Evolutionary conservation across 2,888 invertebrate genomes (phyloP).

Genomic region (Spisula subtruncata): DNA sequence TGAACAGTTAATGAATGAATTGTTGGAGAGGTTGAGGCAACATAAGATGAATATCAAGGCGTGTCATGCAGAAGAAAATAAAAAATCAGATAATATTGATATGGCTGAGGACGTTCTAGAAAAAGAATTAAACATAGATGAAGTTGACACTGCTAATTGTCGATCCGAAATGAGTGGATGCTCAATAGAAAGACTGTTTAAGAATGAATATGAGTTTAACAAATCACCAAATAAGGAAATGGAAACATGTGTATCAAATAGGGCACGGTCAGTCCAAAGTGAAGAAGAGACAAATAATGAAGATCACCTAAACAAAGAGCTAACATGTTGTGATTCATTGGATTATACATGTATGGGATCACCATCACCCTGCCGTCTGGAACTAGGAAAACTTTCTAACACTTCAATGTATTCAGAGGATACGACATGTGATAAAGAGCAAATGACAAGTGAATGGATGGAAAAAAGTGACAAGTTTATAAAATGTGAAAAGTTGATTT

Average conservation of each 20-base stretch:
- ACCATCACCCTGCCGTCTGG: neutral
- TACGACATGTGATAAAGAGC: neutral
- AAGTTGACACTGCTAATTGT: neutral
- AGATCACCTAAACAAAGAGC: neutral
- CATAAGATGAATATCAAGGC: too few species aligned
- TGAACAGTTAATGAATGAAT: too few species aligned
- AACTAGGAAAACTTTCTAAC: neutral
- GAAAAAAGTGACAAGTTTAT: neutral
- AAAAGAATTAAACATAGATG: neutral
- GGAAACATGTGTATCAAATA: neutral
- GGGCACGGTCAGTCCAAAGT: neutral
- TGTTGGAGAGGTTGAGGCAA: too few species aligned
- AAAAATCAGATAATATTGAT: neutral
- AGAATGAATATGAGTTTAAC: neutral
- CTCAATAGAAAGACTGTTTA: neutral
- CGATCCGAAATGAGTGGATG: neutral
- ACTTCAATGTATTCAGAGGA: neutral
- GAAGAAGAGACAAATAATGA: neutral
- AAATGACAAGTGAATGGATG: neutral
- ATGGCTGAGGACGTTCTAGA: neutral
- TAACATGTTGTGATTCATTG: neutral
- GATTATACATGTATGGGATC: too few species aligned
- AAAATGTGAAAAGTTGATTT: neutral
- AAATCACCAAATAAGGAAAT: neutral
- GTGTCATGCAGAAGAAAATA: too few species aligned